Evolutionary conservation across 2,797 vertebrate species (phyloP).

Genomic region (Pygocentrus nattereri): DNA sequence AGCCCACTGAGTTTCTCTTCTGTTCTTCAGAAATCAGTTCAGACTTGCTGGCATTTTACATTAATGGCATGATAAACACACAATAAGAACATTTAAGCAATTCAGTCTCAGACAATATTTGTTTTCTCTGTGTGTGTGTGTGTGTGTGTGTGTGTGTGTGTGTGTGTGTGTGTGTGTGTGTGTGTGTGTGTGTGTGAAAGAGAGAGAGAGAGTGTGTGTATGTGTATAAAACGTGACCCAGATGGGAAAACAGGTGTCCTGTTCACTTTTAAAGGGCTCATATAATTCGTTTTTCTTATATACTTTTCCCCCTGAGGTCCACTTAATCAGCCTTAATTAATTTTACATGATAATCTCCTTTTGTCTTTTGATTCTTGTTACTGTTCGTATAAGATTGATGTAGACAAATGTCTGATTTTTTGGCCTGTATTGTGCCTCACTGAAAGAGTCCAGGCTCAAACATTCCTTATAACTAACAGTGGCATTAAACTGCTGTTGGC

Average conservation of each 20-base stretch:
- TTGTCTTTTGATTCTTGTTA: no score
- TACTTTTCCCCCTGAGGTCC: no score
- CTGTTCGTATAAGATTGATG: no score
- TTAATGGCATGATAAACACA: constrained; percentile 31
- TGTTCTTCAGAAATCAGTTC: constrained; percentile 30
- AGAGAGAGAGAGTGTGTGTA: not conserved
- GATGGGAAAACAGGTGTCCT: constrained; percentile 57
- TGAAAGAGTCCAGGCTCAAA: not conserved
- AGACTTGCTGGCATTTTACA: constrained; percentile 29
- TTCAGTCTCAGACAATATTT: constrained; percentile 40
- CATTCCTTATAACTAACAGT: no score
- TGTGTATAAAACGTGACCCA: constrained; percentile 24
- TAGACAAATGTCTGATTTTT: no score
- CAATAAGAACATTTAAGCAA: constrained; percentile 40
- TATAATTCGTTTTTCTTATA: no score
- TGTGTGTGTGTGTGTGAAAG: constrained; percentile 7
- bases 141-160: constrained; percentile 21
- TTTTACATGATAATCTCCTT: no score
- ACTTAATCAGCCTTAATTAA: no score
- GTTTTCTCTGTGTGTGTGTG: constrained; percentile 33
- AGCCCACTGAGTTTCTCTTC: not conserved
- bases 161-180: constrained; percentile 11
- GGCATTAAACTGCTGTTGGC: no score
- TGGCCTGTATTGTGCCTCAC: not conserved
- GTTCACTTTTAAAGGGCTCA: constrained; percentile 34